Evolutionary conservation across 2,113 vertebrate genomes (phyloP), one percentile per base, ranked within the genome.

Genomic region (Dermatemys mawii): DNA sequence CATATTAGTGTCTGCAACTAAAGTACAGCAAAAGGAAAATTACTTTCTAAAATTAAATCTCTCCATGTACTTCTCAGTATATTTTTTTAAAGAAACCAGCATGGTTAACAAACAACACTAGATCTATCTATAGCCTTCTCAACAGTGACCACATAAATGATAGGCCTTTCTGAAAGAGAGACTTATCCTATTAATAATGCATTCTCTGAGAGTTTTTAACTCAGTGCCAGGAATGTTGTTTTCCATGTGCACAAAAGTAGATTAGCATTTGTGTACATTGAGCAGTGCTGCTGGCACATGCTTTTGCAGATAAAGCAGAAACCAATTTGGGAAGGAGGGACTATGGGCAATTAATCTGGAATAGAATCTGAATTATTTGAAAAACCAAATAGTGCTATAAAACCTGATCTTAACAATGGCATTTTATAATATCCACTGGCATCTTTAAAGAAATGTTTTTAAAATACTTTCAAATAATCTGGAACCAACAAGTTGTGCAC

Each of bases 231-330:
- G 91, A 97, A 97, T 75, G 83, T 93, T 96, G 80, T 95, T 97
- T 95, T 97, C 94, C 94, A 91, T 91, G 92, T 94, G 93, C 93
- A 96, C 16, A 86, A 92, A 97, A 96, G 96, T 90, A 97, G 97
- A 97, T 97, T 93, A 95, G 94, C 90, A 80, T 83, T 96, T 97
- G 93, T 89, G 95, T 95, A 90, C 80, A 90, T 88, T 67, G 78
- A 97, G 94, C 91, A 97, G 96, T 88, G 79, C 90, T 84, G 79
- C 93, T 84, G 35, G 82, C 94, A 96, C 96, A 89, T 91, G 96
- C 94, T 95, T 92, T 90, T 93, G 83, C 88, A 97, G 96, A 97
- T 96, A 98, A 97, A 97, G 95, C 35, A 67, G 93, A 97, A 98
- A 97, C 92, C 96, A 97, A 97, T 95, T 94, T 96, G 89, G 54